Conservation (phyloP, 2,888 invertebrate genomes). For the Eueremaeus valkanovi region DNA sequence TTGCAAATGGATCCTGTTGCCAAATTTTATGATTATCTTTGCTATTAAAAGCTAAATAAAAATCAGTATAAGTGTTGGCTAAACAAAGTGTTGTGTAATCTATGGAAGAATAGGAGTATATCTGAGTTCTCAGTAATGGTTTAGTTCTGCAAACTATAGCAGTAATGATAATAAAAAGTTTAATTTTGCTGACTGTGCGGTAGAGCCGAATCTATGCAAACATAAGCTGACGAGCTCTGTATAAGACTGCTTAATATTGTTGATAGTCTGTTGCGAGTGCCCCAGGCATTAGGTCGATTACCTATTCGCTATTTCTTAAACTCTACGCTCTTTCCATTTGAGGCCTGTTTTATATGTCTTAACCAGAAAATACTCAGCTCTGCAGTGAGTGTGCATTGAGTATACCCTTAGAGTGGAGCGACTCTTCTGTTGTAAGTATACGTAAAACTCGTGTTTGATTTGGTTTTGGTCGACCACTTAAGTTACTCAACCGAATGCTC, state of each 20-base stretch:
- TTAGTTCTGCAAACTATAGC: neutral
- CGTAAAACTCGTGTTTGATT: neutral
- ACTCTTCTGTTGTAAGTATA: neutral
- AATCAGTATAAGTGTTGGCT: too few relatives aligned
- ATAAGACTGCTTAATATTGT: neutral
- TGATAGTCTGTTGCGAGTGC: neutral
- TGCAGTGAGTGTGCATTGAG: neutral
- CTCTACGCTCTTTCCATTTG: neutral
- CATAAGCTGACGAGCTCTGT: neutral
- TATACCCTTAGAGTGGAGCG: neutral
- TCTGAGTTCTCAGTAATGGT: too few relatives aligned
- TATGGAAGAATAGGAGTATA: too few relatives aligned
- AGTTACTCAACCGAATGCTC: neutral
- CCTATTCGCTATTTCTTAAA: constrained; percentile 21
- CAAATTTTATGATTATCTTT: too few relatives aligned
- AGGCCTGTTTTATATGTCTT: constrained; percentile 15
- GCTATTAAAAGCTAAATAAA: too few relatives aligned
- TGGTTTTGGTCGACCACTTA: constrained; percentile 14
- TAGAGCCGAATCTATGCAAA: neutral
- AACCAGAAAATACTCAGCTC: neutral
- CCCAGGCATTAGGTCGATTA: constrained; percentile 28
- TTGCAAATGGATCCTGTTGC: too few relatives aligned
- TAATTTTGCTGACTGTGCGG: constrained; percentile 20
- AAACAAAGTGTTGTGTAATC: too few relatives aligned
- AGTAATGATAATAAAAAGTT: neutral